Base-by-base conservation (phyloP, 2,113 vertebrate species). In the Calcarius ornatus region DNA sequence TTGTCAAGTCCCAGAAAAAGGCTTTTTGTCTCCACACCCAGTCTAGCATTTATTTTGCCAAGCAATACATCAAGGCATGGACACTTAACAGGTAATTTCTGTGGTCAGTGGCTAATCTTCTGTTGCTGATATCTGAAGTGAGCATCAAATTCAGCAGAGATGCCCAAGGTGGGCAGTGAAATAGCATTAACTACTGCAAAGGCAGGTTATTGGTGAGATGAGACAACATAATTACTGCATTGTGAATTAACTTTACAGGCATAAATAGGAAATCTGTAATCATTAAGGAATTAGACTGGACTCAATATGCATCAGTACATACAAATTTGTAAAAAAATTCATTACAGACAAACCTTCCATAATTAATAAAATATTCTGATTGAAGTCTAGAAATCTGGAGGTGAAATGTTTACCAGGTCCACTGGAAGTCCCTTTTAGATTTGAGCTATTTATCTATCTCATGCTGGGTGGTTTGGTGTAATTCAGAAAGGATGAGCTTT, bases 21-120 rank as follows among this genome's bases (percentile, higher is more conserved):
- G 27, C 68, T 18, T 81, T 68, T 81, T 72, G 10, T 89, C 95
- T 96, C 91, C 89, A 97, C 90, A 53, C 94, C 95, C 93, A 85
- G 85, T 97, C 97, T 96, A 94, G 92, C 93, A 94, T 94, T 93
- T 98, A 91, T 94, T 98, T 98, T 97, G 96, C 97, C 92, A 97
- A 98, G 98, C 97, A 98, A 98, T 98, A 98, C 98, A 98, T 99
- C 97, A 99, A 97, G 92, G 54, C 81, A 98, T 97, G 97, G 98
- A 98, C 97, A 85, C 98, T 99, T 98, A 91, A 98, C 98, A 97
- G 96, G 73, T 82, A 96, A 96, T 93, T 81, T 94, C 97, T 98
- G 96, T 98, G 97, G 98, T 98, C 98, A 98, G 96, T 97, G 96
- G 94, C 94, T 98, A 97, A 98, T 97, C 94, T 79, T 31, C 95